A percentile compares a stretch with the other conserved stretches of the same genome.
Evolutionary conservation across 1,140 invertebrate species (phyloP).

Genomic region (Plectrocnemia conspersa): DNA sequence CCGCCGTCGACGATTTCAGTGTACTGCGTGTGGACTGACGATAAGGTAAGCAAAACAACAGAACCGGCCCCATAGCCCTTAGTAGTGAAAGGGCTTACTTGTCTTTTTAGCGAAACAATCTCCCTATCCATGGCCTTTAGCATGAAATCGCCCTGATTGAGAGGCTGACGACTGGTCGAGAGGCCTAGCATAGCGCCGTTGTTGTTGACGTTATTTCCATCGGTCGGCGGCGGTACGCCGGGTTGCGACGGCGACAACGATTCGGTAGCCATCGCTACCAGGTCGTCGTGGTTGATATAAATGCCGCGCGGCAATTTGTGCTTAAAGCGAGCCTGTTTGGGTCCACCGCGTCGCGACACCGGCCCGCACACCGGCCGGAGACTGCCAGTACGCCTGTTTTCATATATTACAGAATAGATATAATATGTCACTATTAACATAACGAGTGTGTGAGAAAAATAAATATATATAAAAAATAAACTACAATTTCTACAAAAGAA

Average conservation of each 20-base stretch:
- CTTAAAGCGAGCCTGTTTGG: constrained; percentile 74
- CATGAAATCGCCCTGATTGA: constrained; percentile 74
- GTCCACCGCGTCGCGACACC: constrained; percentile 49
- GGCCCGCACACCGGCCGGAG: constrained; percentile 68
- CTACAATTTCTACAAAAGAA: neutral
- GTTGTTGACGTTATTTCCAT: constrained; percentile 37
- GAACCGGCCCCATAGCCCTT: constrained; percentile 21
- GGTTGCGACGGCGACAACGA: constrained; percentile 50
- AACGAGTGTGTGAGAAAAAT: neutral
- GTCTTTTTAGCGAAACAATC: constrained; percentile 87
- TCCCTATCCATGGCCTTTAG: constrained; percentile 89
- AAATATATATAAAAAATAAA: neutral
- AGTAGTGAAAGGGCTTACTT: constrained; percentile 62
- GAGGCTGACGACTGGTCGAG: constrained; percentile 52
- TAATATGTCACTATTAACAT: neutral
- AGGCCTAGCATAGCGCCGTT: constrained; percentile 40
- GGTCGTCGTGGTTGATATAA: constrained; percentile 95
- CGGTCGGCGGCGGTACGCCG: neutral
- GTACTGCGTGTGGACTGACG: too few relatives aligned
- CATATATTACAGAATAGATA: constrained; percentile 3
- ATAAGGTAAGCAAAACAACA: too few relatives aligned
- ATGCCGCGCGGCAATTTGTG: constrained; percentile 91
- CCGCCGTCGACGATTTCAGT: too few relatives aligned
- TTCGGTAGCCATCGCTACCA: constrained; percentile 77
- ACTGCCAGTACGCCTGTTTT: constrained; percentile 66